Evolutionary conservation across 2,888 invertebrate species (phyloP).

Genomic region (Meteorus cinctellus): DNA sequence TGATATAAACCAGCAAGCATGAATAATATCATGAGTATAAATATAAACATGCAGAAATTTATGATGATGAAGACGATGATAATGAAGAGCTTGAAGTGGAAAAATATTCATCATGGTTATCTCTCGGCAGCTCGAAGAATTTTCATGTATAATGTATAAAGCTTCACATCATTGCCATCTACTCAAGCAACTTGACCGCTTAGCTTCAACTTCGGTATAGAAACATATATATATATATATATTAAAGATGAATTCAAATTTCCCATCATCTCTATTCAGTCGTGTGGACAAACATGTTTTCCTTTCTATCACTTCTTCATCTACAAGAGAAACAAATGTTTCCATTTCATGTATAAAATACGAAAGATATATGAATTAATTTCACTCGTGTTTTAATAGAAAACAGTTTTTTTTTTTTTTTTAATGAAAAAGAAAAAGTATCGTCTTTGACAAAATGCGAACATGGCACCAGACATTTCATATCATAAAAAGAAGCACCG

Average conservation of each 20-base stretch:
- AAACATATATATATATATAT: too few relatives aligned
- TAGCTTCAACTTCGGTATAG: neutral
- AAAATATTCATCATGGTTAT: conserved; percentile 48
- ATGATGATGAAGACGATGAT: conserved; percentile 43
- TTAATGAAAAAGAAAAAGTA: neutral
- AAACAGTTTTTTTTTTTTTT: neutral
- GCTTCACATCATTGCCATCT: neutral
- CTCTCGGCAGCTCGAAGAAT: conserved; percentile 56
- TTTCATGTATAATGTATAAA: conserved; percentile 68
- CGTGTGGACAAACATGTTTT: neutral
- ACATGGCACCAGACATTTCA: neutral
- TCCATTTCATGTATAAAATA: neutral
- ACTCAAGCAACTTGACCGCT: neutral
- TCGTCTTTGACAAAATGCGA: neutral
- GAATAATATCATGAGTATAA: neutral
- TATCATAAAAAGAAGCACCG: conserved; percentile 41
- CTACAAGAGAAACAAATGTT: neutral
- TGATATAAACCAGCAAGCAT: conserved; percentile 6
- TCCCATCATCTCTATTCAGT: neutral
- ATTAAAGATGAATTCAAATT: neutral
- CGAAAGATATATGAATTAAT: neutral
- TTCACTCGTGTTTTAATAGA: neutral
- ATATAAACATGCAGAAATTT: conserved; percentile 45
- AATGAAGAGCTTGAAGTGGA: conserved; percentile 55
- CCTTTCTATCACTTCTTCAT: neutral